Conservation (phyloP, 2,888 invertebrate species). For the Orgyia antiqua region DNA sequence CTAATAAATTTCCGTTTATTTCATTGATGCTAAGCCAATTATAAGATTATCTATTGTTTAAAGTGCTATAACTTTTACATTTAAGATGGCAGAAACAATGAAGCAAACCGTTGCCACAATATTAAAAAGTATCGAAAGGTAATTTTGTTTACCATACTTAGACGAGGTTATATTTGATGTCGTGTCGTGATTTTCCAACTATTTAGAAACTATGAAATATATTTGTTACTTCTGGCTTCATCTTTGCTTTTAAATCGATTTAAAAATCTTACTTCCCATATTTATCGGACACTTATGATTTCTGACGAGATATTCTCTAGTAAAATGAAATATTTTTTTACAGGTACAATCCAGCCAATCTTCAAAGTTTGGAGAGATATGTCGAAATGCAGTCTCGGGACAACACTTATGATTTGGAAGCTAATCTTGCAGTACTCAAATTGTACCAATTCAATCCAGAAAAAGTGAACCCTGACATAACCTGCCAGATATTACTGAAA, state of each 20-base stretch:
- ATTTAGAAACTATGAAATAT: too few species aligned
- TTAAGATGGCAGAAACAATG: conserved; percentile 86
- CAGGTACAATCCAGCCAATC: conserved; percentile 98
- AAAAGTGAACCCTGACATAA: conserved; percentile 89
- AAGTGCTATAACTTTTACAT: too few species aligned
- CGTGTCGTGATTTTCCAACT: too few species aligned
- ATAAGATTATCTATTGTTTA: too few species aligned
- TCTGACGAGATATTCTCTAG: too few species aligned
- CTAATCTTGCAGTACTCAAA: conserved; percentile 97
- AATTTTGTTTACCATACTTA: conserved; percentile 20
- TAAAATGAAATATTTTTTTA: too few species aligned
- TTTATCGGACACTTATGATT: too few species aligned
- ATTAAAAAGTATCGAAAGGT: conserved; percentile 96
- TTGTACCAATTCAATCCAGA: conserved; percentile 97
- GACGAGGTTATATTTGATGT: conserved; percentile 10
- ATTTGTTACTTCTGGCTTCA: too few species aligned
- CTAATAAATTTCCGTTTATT: too few species aligned
- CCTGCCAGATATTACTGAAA: conserved; percentile 94
- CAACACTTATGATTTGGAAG: conserved; percentile 97
- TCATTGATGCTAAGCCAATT: too few species aligned
- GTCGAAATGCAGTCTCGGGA: conserved; percentile 95
- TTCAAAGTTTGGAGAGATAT: conserved; percentile 92
- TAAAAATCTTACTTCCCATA: too few species aligned
- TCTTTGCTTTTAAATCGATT: too few species aligned
- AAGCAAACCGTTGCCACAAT: conserved; percentile 90